These are phyloP conservation scores for Tethya wilhelma DNA, from an alignment of 37 sponge, comb jelly and placozoan genomes.

Conservation along the genomic window DNA sequence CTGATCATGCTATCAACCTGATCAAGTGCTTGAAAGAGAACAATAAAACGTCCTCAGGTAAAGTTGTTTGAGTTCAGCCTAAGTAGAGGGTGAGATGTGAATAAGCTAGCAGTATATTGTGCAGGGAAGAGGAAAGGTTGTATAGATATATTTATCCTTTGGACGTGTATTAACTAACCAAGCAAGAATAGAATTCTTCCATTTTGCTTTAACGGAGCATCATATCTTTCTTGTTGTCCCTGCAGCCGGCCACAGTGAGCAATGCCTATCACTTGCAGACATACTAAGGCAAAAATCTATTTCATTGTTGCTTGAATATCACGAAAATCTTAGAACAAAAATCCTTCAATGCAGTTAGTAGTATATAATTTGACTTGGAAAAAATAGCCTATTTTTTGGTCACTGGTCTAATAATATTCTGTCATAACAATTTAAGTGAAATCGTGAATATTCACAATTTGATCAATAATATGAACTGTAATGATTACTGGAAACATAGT, in stretches of 20 bases:
- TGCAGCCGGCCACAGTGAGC: not conserved
- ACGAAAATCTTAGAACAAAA: constrained; percentile 13
- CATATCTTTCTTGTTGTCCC: not conserved
- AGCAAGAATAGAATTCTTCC: not conserved
- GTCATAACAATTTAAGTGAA: not conserved
- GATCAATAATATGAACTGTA: too few species aligned
- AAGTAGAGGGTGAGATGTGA: not conserved
- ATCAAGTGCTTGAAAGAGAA: constrained; percentile 15
- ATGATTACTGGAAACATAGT: too few species aligned
- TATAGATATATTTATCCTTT: not conserved
- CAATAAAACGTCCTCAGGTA: not conserved
- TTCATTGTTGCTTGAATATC: constrained; percentile 15
- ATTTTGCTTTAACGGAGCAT: not conserved
- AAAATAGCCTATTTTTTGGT: not conserved
- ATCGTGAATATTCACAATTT: not conserved
- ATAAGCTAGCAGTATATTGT: not conserved
- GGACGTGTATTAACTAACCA: not conserved
- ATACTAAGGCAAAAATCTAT: constrained; percentile 35
- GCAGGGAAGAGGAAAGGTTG: not conserved
- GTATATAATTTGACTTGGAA: too few species aligned
- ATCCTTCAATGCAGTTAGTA: not conserved
- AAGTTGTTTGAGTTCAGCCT: too few species aligned
- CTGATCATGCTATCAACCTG: constrained; percentile 38
- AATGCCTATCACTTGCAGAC: constrained; percentile 28
- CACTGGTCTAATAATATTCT: not conserved